Evolutionary conservation across 2,888 invertebrate species (phyloP), one percentile per base, ranked within the genome.

Genomic region (Thalpophila matura): DNA sequence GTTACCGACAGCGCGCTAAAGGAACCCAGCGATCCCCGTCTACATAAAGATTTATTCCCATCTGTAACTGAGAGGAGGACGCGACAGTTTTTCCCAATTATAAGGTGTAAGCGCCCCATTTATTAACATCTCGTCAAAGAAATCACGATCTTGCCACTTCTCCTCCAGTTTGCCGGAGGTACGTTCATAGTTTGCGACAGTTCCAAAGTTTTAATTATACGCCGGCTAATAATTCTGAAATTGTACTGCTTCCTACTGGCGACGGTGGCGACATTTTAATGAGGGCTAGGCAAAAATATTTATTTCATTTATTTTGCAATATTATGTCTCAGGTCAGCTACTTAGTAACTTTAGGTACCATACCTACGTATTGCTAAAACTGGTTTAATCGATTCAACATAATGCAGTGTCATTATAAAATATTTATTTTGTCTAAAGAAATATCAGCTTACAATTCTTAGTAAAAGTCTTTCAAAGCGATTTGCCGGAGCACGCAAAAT

Each of bases 31-130:
- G 89, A 89, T 89, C 87, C 87, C 90, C 88, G 89, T 91, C 93
- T 94, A 92, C 91, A 92, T 92, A 93, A 92, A 95, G 94, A 95
- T 94, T 95, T 93, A 95, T 94, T 90, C 91, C 89, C 91, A 92
- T 93, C 92, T 92, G 94, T 94, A 93, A 94, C 91, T 92, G 93
- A 94, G 94, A 89, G 84, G 90, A 84, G 87, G 89, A 94, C 93
- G 93, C 92, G 94, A 93, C 94, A 91, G 87, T 93, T 93, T 94
- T 94, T 93, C 91, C 91, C 93, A 94, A 94, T 94, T 94, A 94
- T 91, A 91, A 92, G 89, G 90, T 91, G 90, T 91, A 92, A 93
- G 92, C 90, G 89, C 84, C 85, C 89, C 91, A 92, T 94, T 92
- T 93, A 92, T 93, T 94, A 93, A 89, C 92, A 90, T 90, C 92